These are phyloP conservation scores for Aproaerema taeniolella DNA, from an alignment of 2,888 invertebrate species.

Conservation along the genomic window DNA sequence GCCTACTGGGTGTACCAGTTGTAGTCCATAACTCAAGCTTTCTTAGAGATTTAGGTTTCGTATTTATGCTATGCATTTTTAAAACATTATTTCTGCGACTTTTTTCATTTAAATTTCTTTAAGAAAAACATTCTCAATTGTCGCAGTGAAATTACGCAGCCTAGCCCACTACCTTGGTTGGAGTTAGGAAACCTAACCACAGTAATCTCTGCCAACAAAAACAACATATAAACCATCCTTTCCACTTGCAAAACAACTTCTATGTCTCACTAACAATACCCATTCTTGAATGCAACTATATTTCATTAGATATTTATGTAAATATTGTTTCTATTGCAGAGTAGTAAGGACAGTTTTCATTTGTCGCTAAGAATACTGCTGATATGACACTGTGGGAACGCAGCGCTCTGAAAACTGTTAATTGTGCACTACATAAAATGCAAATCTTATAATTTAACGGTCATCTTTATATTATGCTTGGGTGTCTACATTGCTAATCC, in stretches of 20 bases:
- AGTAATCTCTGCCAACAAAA: constrained; percentile 24
- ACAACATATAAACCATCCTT: constrained; percentile 22
- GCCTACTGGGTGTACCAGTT: no score
- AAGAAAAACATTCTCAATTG: constrained; percentile 27
- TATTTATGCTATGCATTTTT: no score
- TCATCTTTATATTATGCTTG: no score
- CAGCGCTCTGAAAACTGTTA: constrained; percentile 46
- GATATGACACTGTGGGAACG: constrained; percentile 48
- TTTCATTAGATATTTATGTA: constrained; percentile 4
- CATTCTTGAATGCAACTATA: constrained; percentile 21
- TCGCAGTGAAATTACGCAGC: constrained; percentile 35
- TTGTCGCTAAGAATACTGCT: constrained; percentile 10
- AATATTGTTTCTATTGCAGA: constrained; percentile 17
- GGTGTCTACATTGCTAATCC: no score
- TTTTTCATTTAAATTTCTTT: no score
- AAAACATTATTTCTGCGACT: no score
- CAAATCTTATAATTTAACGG: no score
- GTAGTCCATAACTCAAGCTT: no score
- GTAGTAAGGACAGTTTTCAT: constrained; percentile 22
- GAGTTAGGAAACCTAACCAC: constrained; percentile 47
- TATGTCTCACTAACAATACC: constrained; percentile 23
- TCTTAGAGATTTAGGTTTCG: no score
- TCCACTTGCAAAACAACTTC: constrained; percentile 23
- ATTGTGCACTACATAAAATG: constrained; percentile 32
- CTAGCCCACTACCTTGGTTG: constrained; percentile 29